A percentile compares a stretch with the other conserved stretches of the same genome.
Evolutionary conservation across 2,113 vertebrate species (phyloP).

Genomic region (Aviceda subcristata): DNA sequence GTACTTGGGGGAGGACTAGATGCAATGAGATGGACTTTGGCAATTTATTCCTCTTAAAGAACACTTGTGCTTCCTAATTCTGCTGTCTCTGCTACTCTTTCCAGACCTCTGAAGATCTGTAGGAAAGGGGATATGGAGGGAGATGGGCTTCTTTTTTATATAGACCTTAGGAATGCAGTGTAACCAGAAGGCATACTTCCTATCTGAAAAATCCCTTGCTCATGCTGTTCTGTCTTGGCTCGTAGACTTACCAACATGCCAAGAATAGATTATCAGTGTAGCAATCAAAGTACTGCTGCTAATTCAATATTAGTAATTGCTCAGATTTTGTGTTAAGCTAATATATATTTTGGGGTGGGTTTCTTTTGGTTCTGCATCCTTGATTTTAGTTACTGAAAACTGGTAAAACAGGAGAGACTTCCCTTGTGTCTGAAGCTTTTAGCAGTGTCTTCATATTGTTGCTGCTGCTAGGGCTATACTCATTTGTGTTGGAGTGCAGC

Average conservation of each 20-base stretch:
- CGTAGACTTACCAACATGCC: not conserved
- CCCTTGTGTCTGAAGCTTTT: not conserved
- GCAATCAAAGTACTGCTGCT: not conserved
- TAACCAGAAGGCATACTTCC: not conserved
- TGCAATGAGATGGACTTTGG: not conserved
- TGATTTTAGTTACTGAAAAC: not conserved
- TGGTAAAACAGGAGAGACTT: not conserved
- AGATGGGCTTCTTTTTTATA: not conserved
- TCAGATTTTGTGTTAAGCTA: not conserved
- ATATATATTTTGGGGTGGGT: not conserved
- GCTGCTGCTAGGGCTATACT: accelerated
- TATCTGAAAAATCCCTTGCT: not conserved
- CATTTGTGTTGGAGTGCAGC: not conserved
- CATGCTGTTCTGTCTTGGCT: not conserved
- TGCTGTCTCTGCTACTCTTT: not conserved
- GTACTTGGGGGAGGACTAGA: not conserved
- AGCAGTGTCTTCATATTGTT: not conserved
- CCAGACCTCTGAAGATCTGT: not conserved
- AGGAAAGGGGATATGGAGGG: not conserved
- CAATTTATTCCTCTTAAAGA: not conserved
- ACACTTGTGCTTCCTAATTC: not conserved
- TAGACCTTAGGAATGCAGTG: not conserved
- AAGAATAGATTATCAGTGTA: not conserved
- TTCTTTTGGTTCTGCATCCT: not conserved
- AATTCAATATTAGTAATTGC: not conserved